Conservation (phyloP, 1,140 invertebrate species). For the Xylocopa sonorina region DNA sequence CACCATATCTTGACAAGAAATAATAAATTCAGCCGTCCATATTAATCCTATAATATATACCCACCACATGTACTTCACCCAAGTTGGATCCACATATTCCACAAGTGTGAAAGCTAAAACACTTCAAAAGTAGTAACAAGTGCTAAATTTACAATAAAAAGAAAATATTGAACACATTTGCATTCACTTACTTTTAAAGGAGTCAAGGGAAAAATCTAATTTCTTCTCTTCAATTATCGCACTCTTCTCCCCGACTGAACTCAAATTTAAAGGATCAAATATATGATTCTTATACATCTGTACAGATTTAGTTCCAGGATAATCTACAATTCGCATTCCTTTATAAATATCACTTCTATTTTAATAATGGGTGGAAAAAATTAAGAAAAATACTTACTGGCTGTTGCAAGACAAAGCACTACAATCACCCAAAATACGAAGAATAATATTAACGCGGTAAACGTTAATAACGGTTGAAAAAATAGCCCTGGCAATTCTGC, state of each 20-base stretch:
- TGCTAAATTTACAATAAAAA: slow-evolving; percentile 23
- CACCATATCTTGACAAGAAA: slow-evolving; percentile 95
- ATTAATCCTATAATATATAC: slow-evolving; percentile 93
- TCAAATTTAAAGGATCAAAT: slow-evolving; percentile 72
- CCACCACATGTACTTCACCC: slow-evolving; percentile 95
- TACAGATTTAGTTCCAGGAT: slow-evolving; percentile 79
- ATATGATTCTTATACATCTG: slow-evolving; percentile 75
- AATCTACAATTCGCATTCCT: slow-evolving; percentile 72
- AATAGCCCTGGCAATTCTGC: slow-evolving; percentile 92
- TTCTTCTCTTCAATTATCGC: slow-evolving; percentile 63
- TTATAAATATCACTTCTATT: slow-evolving; percentile 15
- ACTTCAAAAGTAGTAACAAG: slow-evolving; percentile 37
- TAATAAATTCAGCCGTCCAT: slow-evolving; percentile 95
- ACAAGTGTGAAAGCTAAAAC: slow-evolving; percentile 84
- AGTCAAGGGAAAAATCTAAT: slow-evolving; percentile 62
- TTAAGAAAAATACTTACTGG: slow-evolving; percentile 85
- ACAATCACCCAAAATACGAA: slow-evolving; percentile 93
- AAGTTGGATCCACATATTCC: slow-evolving; percentile 87
- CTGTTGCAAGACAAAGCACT: slow-evolving; percentile 87
- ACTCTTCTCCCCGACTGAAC: slow-evolving; percentile 58
- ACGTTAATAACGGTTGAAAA: slow-evolving; percentile 93
- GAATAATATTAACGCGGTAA: slow-evolving; percentile 89
- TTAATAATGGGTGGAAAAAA: not conserved
- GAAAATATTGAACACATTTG: slow-evolving; percentile 4
- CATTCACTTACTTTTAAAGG: slow-evolving; percentile 67